A percentile compares a stretch with the other conserved stretches of the same genome.
Evolutionary conservation across 2,888 invertebrate species (phyloP).

Genomic region (Aspidapion aeneum): DNA sequence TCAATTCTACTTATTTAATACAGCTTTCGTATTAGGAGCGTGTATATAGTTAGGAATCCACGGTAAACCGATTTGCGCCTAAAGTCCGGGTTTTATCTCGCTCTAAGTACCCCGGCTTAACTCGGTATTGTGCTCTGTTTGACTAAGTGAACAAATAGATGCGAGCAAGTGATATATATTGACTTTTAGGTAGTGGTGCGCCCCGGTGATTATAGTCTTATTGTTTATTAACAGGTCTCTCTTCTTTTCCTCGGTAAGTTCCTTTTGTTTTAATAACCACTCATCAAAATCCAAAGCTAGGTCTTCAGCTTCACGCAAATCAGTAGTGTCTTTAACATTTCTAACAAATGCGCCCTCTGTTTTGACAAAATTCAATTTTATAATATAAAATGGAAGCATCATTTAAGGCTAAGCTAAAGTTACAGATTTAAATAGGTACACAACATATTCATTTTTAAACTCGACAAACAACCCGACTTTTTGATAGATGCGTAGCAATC

Average conservation of each 20-base stretch:
- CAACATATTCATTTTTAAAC: too few species aligned
- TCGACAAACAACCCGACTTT: too few species aligned
- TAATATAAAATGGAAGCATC: too few species aligned
- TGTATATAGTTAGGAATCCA: constrained; percentile 52
- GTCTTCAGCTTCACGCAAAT: too few species aligned
- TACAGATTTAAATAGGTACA: too few species aligned
- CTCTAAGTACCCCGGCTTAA: constrained; percentile 51
- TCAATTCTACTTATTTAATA: constrained; percentile 53
- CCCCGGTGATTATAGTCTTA: constrained; percentile 28
- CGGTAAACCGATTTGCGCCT: constrained; percentile 52
- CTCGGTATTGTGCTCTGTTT: constrained; percentile 49
- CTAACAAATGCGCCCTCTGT: too few species aligned
- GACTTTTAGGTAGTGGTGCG: constrained; percentile 41
- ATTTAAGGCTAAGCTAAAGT: too few species aligned
- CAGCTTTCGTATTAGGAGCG: constrained; percentile 52
- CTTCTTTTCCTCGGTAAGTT: constrained; percentile 23
- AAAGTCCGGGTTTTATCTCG: constrained; percentile 51
- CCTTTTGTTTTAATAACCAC: too few species aligned
- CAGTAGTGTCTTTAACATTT: too few species aligned
- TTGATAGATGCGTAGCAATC: too few species aligned
- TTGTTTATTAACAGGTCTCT: constrained; percentile 26
- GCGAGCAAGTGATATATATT: constrained; percentile 48
- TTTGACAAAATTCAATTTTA: too few species aligned
- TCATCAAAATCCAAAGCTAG: too few species aligned
- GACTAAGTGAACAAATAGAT: constrained; percentile 52